Base-by-base conservation (phyloP, 2,888 invertebrate genomes). In the Temnothorax unifasciatus region DNA sequence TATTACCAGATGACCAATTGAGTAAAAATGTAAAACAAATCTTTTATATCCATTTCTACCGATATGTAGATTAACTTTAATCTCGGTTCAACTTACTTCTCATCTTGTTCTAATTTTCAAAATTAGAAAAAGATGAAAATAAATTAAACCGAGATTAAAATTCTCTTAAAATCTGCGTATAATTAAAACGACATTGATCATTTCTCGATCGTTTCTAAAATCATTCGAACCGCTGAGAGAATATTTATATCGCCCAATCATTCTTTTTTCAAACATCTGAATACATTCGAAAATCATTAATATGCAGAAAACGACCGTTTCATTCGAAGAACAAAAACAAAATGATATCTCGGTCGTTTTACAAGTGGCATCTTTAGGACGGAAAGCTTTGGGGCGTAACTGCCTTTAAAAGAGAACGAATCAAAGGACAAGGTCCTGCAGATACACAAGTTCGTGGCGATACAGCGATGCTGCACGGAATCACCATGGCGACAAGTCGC, bases 401-500 rank as follows among this genome's bases (percentile, higher is more conserved):
- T 1, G 11, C 18, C 44, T 52, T 52, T 9, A 44, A 44, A 41
- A 75, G 64, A 73, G 68, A 79, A n/a, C 52, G 71, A 77, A 82
- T 75, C 73, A 71, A 84, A 41, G 68, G 44, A 76, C 38, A 61
- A 82, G 79, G 21, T n/a, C 21, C 18, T 2, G 52, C n/a, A 6
- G 9, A 5, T n/a, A n/a, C 0, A 41, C 41, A 41, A 50, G 18
- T 71, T 59, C 71, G 57, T 47, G 71, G 6, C 75, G 84, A 85
- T 88, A 88, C 85, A 86, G 86, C 87, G 85, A 84, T 83, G 83
- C 85, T 88, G 75, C 66, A 82, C 64, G 90, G 91, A 89, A 90
- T 93, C 91, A 90, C 93, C 92, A 93, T 93, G 92, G 92, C 90
- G 93, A 93, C 93, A 90, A 91, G 93, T 92, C 91, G 88, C 88